Evolutionary conservation across 2,113 vertebrate species (phyloP).

Genomic region (Guaruba guarouba): DNA sequence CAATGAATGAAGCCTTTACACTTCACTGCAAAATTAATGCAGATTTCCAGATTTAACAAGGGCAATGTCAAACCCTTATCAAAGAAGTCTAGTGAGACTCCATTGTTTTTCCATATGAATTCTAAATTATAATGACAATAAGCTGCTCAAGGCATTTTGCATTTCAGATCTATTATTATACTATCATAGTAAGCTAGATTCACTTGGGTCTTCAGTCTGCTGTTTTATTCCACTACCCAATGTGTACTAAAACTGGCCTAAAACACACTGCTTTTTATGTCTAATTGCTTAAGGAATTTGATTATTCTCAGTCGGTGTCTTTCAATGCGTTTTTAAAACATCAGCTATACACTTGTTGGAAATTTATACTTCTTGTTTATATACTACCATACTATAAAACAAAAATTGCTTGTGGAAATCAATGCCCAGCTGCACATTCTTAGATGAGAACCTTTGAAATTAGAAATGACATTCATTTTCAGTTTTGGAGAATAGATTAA

Average conservation of each 20-base stretch:
- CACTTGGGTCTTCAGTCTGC: constrained; percentile 22
- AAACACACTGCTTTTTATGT: neutral
- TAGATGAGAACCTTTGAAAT: neutral
- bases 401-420: neutral
- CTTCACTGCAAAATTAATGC: constrained; percentile 28
- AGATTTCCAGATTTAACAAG: constrained; percentile 11
- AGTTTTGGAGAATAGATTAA: neutral
- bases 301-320: neutral
- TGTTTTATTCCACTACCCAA: constrained; percentile 17
- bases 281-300: constrained; percentile 10
- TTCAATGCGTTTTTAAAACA: neutral
- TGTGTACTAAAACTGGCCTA: neutral
- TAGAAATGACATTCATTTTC: neutral
- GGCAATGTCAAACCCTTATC: constrained; percentile 33
- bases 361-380: neutral
- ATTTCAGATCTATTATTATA: constrained; percentile 12
- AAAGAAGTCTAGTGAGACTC: constrained; percentile 32
- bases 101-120: constrained; percentile 39
- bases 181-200: neutral
- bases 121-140: constrained; percentile 52
- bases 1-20: constrained; percentile 20
- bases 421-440: neutral
- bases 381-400: neutral
- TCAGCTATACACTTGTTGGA: neutral
- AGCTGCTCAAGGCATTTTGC: neutral